Conservation (phyloP, 2,888 invertebrate species). For the Antheraea yamamai region DNA sequence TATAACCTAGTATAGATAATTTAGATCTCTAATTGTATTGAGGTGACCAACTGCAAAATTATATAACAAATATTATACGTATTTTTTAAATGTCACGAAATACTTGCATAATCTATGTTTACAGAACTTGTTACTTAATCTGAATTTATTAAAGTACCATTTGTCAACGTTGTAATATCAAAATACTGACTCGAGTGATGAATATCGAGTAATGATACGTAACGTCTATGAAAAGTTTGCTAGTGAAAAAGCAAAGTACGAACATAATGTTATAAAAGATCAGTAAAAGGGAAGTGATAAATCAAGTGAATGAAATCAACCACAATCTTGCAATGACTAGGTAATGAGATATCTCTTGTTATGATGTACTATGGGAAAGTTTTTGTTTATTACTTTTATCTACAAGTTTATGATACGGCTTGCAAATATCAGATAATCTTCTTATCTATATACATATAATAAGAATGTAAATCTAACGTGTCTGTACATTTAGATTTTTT, state of each 20-base stretch:
- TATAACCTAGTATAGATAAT: too few relatives aligned
- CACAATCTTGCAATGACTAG: conserved; percentile 1
- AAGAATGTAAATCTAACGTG: too few relatives aligned
- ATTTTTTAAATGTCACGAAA: background rate
- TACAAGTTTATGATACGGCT: too few relatives aligned
- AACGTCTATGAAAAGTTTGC: conserved; percentile 24
- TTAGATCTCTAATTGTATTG: background rate
- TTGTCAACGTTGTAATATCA: background rate
- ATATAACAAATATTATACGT: background rate
- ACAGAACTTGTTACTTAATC: background rate
- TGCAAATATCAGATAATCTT: too few relatives aligned
- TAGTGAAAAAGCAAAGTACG: too few relatives aligned
- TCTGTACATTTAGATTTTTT: too few relatives aligned
- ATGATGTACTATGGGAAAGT: background rate
- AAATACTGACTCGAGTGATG: conserved; percentile 4
- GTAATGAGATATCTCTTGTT: background rate
- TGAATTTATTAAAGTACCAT: background rate
- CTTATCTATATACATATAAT: too few relatives aligned
- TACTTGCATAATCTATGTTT: background rate
- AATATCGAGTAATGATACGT: conserved; percentile 11
- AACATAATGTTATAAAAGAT: conserved; percentile 18
- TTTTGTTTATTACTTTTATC: too few relatives aligned
- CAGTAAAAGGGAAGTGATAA: conserved; percentile 23
- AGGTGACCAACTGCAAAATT: background rate
- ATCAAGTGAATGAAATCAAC: conserved; percentile 10